Base-by-base conservation (phyloP, 2,113 vertebrate species). In the Piaya cayana region DNA sequence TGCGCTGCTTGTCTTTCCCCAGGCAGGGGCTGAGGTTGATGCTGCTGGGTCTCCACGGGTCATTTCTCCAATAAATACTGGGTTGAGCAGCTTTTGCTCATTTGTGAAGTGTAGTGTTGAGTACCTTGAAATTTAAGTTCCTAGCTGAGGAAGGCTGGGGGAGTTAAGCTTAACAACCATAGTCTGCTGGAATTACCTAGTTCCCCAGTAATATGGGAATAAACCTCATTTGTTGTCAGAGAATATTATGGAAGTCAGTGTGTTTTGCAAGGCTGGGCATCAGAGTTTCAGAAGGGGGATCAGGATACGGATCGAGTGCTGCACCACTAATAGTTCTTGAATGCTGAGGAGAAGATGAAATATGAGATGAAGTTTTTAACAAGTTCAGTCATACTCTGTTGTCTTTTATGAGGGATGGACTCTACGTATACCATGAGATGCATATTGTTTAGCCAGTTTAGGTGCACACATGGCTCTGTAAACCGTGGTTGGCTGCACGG, bases 401-500 rank as follows among this genome's bases (percentile, higher is more conserved):
- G 47, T 39, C 8, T 45, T 21, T 22, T 36, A 1, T 20, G 43
- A 68, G 5, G 27, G 14, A 15, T 1, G 1, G n/a, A 4, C 9
- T 47, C 25, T 29, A 1, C 13, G 2, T 9, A 0, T 9, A 14
- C 11, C 3, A 1, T 10, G 32, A 43, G 42, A 10, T 26, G 3
- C 3, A 0, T 2, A 3, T 43, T 49, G 49, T 17, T 79, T 69
- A 9, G 39, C 16, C 25, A 5, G 12, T 25, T 20, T 5, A 1
- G 8, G 0, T 12, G 56, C 59, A 39, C 20, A 3, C 1, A 0
- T 27, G 27, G 45, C 21, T 2, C 71, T 58, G 49, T 21, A 7
- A 62, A 17, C 29, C 37, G 26, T 5, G 3, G 30, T 3, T 59
- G 50, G 22, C 39, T 86, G 8, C 30, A 6, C 1, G 2, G 15